phyloP scores from a whole-genome alignment of 1,140 invertebrate genomes.

The Schmidtea mediterranea region DNA sequence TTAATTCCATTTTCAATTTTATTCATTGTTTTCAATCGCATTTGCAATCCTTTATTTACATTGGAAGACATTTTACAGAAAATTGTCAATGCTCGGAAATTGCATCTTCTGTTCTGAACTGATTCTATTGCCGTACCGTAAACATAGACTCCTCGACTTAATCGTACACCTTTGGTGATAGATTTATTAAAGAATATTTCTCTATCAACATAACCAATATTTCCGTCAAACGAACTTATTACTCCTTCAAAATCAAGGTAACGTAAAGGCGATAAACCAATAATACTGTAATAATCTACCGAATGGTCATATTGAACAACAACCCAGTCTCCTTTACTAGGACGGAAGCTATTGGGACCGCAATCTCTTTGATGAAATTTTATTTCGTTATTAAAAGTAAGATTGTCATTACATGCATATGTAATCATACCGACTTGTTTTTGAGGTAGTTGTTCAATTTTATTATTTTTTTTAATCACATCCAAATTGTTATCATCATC shows the following conservation, averaged over 20 bases:
- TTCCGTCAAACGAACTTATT: constrained; percentile 12
- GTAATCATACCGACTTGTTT: no score
- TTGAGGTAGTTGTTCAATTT: no score
- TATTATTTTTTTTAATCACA: no score
- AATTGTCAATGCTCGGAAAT: no score
- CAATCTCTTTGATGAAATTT: constrained; percentile 10
- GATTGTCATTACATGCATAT: no score
- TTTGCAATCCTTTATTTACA: no score
- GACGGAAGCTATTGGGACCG: constrained; percentile 11
- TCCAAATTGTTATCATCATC: no score
- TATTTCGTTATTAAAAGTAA: constrained; percentile 11
- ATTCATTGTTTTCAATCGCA: no score
- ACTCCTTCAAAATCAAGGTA: constrained; percentile 12
- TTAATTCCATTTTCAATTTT: no score
- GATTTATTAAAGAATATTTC: background rate
- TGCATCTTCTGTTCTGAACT: constrained; percentile 12
- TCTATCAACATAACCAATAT: constrained; percentile 19
- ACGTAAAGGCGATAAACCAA: constrained; percentile 14
- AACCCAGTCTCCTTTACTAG: constrained; percentile 17
- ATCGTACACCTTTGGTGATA: constrained; percentile 11
- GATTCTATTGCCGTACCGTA: constrained; percentile 17
- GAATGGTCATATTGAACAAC: constrained; percentile 9
- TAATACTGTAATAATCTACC: constrained; percentile 9
- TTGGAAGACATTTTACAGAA: background rate
- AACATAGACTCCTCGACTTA: constrained; percentile 15